These are phyloP conservation scores for Andricus curvator DNA, from an alignment of 2,888 invertebrate genomes.

Conservation along the genomic window DNA sequence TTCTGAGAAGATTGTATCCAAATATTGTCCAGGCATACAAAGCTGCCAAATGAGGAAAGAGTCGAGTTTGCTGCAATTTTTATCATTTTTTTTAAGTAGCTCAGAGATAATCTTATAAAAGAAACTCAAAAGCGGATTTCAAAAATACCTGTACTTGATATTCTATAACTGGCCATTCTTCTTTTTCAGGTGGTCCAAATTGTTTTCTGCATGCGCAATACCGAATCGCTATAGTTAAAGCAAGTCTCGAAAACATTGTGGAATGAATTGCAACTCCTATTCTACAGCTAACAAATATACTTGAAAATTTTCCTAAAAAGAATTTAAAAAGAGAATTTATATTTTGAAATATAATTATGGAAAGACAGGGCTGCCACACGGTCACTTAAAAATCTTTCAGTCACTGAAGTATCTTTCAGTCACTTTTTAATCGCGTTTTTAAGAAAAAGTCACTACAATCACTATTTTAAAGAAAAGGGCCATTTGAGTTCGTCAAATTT, in stretches of 20 bases:
- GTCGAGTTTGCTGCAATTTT: constrained; percentile 85
- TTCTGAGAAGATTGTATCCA: constrained; percentile 77
- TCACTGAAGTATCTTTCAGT: too few relatives aligned
- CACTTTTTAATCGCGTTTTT: too few relatives aligned
- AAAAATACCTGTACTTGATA: constrained; percentile 90
- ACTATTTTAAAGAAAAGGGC: too few relatives aligned
- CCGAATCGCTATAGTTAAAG: constrained; percentile 90
- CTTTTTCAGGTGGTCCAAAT: constrained; percentile 87
- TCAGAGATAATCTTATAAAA: too few relatives aligned
- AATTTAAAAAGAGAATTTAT: too few relatives aligned
- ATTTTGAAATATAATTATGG: too few relatives aligned
- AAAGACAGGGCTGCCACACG: too few relatives aligned
- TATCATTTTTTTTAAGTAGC: background rate
- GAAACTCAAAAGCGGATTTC: too few relatives aligned
- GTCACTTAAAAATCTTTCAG: too few relatives aligned
- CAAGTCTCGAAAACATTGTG: constrained; percentile 82
- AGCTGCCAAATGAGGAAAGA: constrained; percentile 87
- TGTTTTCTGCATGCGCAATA: constrained; percentile 93
- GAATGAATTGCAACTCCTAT: constrained; percentile 85
- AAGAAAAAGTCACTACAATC: too few relatives aligned
- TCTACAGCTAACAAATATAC: constrained; percentile 78
- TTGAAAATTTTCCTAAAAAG: too few relatives aligned
- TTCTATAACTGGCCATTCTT: constrained; percentile 92
- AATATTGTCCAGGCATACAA: constrained; percentile 83
- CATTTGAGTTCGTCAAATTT: too few relatives aligned